Conservation (phyloP, 2,888 invertebrate genomes). For the Tetramorium bicarinatum region DNA sequence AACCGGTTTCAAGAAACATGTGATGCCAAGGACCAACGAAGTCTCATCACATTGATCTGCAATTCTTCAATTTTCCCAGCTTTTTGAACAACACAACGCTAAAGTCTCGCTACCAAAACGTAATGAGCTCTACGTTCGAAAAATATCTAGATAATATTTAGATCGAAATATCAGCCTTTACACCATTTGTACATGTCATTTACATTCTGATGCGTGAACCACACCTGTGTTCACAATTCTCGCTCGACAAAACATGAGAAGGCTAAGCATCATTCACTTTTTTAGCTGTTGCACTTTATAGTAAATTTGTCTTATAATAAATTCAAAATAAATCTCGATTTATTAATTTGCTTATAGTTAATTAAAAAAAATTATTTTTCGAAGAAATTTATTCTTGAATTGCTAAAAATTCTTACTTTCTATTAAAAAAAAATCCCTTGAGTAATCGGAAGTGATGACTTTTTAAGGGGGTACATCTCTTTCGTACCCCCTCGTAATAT, state of each 20-base stretch:
- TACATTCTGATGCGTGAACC: constrained; percentile 40
- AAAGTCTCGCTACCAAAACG: not conserved
- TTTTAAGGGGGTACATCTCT: not conserved
- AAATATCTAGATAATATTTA: constrained; percentile 6
- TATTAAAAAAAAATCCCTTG: not conserved
- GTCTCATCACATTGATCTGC: constrained; percentile 1
- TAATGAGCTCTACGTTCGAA: constrained; percentile 3
- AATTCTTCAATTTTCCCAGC: not conserved
- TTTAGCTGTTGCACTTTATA: not conserved
- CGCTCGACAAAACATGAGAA: constrained; percentile 6
- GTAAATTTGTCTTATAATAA: constrained; percentile 13
- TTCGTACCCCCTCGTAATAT: not conserved
- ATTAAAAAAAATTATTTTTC: not conserved
- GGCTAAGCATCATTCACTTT: constrained; percentile 16
- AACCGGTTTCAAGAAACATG: constrained; percentile 43
- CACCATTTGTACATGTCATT: constrained; percentile 20
- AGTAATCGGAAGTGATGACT: constrained; percentile 15
- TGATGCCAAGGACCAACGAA: constrained; percentile 28
- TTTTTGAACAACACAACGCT: constrained; percentile 4
- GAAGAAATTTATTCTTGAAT: not conserved
- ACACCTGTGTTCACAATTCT: constrained; percentile 53
- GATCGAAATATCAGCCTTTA: constrained; percentile 21
- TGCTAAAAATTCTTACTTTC: not conserved
- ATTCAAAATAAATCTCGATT: not conserved
- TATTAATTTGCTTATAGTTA: not conserved